Base-by-base conservation (phyloP, 2,888 invertebrate genomes). In the Abscondita cerata region DNA sequence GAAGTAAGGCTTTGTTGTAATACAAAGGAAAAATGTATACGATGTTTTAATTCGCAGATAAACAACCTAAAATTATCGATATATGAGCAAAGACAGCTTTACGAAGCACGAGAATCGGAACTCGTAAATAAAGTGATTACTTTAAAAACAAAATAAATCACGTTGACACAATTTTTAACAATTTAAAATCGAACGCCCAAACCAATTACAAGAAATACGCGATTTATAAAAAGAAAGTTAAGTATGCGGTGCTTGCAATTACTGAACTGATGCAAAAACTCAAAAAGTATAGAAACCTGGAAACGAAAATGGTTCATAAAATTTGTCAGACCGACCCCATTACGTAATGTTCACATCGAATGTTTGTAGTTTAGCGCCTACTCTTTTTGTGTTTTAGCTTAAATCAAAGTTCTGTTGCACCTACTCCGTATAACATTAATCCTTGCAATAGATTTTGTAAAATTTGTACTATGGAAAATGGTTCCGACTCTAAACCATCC, bases 341-440 rank as follows among this genome's bases (percentile, higher is more conserved):
- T 25, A 62, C 55, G 55, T 57, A 5, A 69, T 67, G 52, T 71
- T n/a, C n/a, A n/a, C n/a, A n/a, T n/a, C n/a, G n/a, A n/a, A n/a
- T n/a, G n/a, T n/a, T n/a, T n/a, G n/a, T n/a, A n/a, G n/a, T n/a
- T n/a, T n/a, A n/a, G n/a, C n/a, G n/a, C n/a, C n/a, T n/a, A n/a
- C n/a, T n/a, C n/a, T n/a, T n/a, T n/a, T n/a, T n/a, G n/a, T n/a
- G n/a, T n/a, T n/a, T n/a, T n/a, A n/a, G n/a, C n/a, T n/a, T n/a
- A n/a, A n/a, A n/a, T n/a, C n/a, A n/a, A n/a, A n/a, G n/a, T n/a
- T n/a, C n/a, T n/a, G n/a, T n/a, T n/a, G n/a, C n/a, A n/a, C n/a
- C n/a, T n/a, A n/a, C n/a, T n/a, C n/a, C n/a, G n/a, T n/a, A n/a
- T n/a, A n/a, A n/a, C n/a, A n/a, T n/a, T n/a, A n/a, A n/a, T n/a